A percentile compares a stretch with the other conserved stretches of the same genome.
Evolutionary conservation across 1,140 invertebrate genomes (phyloP).

Genomic region (Heliconius himera): DNA sequence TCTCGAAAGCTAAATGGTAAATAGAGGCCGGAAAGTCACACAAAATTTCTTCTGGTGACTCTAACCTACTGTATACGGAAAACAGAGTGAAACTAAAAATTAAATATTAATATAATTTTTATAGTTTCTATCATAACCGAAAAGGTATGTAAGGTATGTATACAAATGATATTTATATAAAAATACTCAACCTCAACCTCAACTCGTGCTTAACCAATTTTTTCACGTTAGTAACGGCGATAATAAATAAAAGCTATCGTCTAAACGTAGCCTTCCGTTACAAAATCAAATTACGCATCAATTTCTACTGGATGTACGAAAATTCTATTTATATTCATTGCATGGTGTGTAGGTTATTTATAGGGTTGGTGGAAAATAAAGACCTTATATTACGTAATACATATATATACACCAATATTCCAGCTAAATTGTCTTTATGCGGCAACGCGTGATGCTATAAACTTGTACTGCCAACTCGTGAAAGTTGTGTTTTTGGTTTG

Average conservation of each 20-base stretch:
- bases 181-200: not conserved
- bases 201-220: not conserved
- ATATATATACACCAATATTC: not conserved
- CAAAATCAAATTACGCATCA: conserved; percentile 15
- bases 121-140: too few species aligned
- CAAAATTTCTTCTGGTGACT: too few species aligned
- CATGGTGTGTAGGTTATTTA: conserved; percentile 4
- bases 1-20: too few species aligned
- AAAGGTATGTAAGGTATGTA: too few species aligned
- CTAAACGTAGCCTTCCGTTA: not conserved
- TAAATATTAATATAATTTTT: too few species aligned
- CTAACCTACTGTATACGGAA: too few species aligned
- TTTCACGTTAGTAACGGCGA: not conserved
- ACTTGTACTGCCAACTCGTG: not conserved
- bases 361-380: not conserved
- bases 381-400: not conserved
- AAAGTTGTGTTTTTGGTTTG: not conserved
- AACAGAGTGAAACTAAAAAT: not conserved
- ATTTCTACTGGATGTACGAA: conserved; percentile 6
- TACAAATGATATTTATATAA: too few species aligned
- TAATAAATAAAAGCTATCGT: not conserved
- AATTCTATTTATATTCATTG: conserved; percentile 13
- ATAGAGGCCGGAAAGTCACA: too few species aligned
- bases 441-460: conserved; percentile 3
- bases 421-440: not conserved